Conservation (phyloP, 2,797 vertebrate species). For the Manis javanica region DNA sequence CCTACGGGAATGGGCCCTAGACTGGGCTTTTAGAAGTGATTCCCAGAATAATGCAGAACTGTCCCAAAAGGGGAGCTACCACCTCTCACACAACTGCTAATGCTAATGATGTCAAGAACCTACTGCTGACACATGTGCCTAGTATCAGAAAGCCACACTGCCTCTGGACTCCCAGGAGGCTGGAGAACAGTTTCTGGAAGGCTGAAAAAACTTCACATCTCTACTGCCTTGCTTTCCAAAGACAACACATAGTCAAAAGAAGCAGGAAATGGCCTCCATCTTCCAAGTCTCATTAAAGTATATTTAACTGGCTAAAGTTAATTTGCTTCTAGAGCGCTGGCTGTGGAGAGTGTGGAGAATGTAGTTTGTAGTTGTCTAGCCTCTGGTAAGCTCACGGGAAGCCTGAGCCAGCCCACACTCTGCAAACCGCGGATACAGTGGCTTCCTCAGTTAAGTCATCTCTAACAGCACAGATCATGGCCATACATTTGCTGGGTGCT, state of each 20-base stretch:
- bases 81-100: neutral
- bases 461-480: neutral
- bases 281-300: neutral
- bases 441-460: fast-evolving
- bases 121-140: neutral
- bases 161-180: neutral
- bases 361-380: neutral
- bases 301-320: neutral
- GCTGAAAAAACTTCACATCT: neutral
- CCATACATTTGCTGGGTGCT: neutral
- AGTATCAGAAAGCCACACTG: neutral
- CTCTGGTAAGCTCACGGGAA: neutral
- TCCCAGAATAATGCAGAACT: neutral
- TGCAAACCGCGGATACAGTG: neutral
- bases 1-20: neutral
- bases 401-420: neutral
- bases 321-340: neutral
- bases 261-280: neutral
- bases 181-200: neutral
- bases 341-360: neutral
- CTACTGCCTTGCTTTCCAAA: neutral
- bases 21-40: neutral
- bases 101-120: neutral
- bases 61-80: neutral
- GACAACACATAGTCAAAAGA: neutral